Evolutionary conservation across 1,140 invertebrate genomes (phyloP), one percentile per base, ranked within the genome.

Genomic region (Thalassaphorura encarpata): DNA sequence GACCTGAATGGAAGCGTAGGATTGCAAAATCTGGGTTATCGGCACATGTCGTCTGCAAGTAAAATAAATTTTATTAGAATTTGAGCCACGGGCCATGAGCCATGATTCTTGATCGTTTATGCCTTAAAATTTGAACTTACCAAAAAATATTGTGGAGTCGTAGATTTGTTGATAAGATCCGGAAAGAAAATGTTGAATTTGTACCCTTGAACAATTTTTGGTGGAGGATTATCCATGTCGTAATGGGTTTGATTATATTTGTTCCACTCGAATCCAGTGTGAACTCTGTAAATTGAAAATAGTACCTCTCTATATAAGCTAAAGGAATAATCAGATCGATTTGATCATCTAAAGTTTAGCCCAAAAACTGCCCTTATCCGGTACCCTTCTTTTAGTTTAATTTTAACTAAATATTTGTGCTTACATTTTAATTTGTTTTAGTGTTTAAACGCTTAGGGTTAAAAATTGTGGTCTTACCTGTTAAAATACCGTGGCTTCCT

Each of bases 141-240:
- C 71, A 98, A 74, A 49, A 83, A 91, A 71, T 97, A 99, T 69
- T 92, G 83, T 0, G 96, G 97, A 13, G 96, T 96, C 49, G 85
- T 80, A 46, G 80, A 81, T 68, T 96, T 96, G 70, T 99, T 91
- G 66, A 99, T 97, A 40, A 99, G 77, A 79, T 99, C 97, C 0
- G 96, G 96, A 77, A 97, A 99, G 75, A 99, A 99, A 60, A 99
- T 99, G 75, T 99, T 99, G 74, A 99, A 99, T 71, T 99, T 99
- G 75, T 99, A 99, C 26, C 97, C 97, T 73, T 99, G 96, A 0
- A 99, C 97, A 69, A 99, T 97, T 76, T 99, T 99, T 0, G 97
- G 97, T 18, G 97, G 97, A 36, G 97, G 96, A 78, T 99, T 99
- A 72, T 99, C 97, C 83, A 98, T 95, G 70, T 99, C 96, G 72